Evolutionary conservation across 2,888 invertebrate genomes (phyloP), one percentile per base, ranked within the genome.

Genomic region (Macrophya annulata): DNA sequence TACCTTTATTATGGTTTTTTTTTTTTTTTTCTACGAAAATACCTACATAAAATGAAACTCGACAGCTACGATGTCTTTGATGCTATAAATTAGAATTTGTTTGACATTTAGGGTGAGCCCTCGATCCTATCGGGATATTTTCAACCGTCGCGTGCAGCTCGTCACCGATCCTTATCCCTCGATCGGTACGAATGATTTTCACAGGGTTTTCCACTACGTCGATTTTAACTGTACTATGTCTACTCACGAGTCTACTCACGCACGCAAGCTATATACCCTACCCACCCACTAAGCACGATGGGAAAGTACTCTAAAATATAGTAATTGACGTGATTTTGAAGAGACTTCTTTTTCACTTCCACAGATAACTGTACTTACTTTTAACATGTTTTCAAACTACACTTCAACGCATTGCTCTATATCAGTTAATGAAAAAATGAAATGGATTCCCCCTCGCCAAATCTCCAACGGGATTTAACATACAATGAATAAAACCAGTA

Each of bases 1-100:
- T n/a, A 51, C 55, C 6, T 6, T 55, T n/a, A 55, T 8, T 8
- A 43, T 43, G n/a, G n/a, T 8, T n/a, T 55, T 55, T 8, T n/a
- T 55, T 55, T 25, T 25, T n/a, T n/a, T 55, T 55, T 25, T 25
- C 5, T 37, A 31, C 31, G 68, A 37, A 68, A 68, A 68, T 51
- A 51, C n/a, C 17, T 51, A 51, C 51, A 62, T 71, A 9, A 71
- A 71, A 71, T 9, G 17, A 17, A 71, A 71, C 71, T 17, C n/a
- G 25, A 71, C 71, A 71, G 72, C 72, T 10, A 25, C 12, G 45
- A 74, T 45, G 21, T 74, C 74, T 74, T 43, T n/a, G 74, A 74
- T 74, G 21, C 74, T 43, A 74, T 74, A 74, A 74, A 74, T 21
- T 45, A 74, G 21, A 74, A n/a, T 74, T 74, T 77, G 51, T 77